phyloP scores from a whole-genome alignment of 2,797 vertebrate genomes.

The Semaprochilodus insignis region DNA sequence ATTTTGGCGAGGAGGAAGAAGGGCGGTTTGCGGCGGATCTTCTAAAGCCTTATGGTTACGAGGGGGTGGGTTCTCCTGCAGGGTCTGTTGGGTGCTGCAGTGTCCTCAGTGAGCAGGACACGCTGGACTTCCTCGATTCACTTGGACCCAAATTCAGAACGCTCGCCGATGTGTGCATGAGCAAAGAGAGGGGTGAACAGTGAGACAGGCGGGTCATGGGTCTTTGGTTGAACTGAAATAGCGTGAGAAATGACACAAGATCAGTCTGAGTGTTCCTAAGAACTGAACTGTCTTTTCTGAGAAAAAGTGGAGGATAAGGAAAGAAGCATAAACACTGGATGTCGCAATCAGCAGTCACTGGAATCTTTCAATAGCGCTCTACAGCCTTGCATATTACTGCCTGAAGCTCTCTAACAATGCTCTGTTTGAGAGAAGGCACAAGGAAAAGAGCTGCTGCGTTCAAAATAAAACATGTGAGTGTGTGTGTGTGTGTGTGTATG shows the following conservation, averaged over 20 bases:
- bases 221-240: neutral
- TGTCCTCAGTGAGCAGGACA: slow-evolving; percentile 78
- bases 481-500: neutral
- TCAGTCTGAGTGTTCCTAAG: neutral
- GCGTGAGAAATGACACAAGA: slow-evolving; percentile 3
- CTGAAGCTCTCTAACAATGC: slow-evolving; percentile 23
- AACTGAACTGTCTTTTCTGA: slow-evolving; percentile 16
- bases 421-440: neutral
- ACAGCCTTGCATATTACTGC: slow-evolving; percentile 26
- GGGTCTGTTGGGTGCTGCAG: slow-evolving; percentile 89
- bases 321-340: slow-evolving; percentile 29
- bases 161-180: slow-evolving; percentile 81
- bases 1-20: slow-evolving; percentile 81
- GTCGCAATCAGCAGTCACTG: slow-evolving; percentile 21
- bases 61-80: slow-evolving; percentile 84
- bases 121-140: slow-evolving; percentile 84
- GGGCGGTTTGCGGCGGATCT: slow-evolving; percentile 81
- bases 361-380: slow-evolving; percentile 30
- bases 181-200: slow-evolving; percentile 58
- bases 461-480: neutral
- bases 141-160: slow-evolving; percentile 87
- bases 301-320: neutral
- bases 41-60: slow-evolving; percentile 80
- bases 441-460: slow-evolving; percentile 4
- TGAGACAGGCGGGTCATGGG: neutral